Conservation (phyloP, 1,140 invertebrate genomes). For the Tetramorium parvispinum region DNA sequence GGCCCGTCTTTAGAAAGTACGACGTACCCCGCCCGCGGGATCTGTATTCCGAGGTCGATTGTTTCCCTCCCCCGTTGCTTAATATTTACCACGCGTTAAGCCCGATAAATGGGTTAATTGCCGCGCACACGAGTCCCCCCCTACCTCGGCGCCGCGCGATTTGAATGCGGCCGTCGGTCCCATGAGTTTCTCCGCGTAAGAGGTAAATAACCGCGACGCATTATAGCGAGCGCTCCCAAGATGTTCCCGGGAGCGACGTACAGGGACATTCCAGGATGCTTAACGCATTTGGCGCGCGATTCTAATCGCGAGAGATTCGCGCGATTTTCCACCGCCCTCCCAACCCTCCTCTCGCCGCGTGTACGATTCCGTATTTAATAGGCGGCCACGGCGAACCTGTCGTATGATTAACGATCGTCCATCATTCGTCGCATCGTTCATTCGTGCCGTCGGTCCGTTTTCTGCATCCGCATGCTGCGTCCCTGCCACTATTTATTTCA, state of each 20-base stretch:
- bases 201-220: constrained; percentile 1
- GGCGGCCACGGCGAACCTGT: neutral
- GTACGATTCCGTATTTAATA: constrained; percentile 42
- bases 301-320: constrained; percentile 60
- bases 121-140: neutral
- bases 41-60: constrained; percentile 30
- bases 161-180: constrained; percentile 26
- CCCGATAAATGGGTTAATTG: constrained; percentile 66
- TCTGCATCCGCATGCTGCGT: constrained; percentile 34
- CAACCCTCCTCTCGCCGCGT: neutral
- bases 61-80: neutral
- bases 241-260: neutral
- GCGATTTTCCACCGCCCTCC: neutral
- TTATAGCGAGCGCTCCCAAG: neutral
- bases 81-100: constrained; percentile 41
- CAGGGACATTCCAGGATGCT: constrained; percentile 5
- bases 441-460: constrained; percentile 21
- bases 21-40: neutral
- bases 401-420: constrained; percentile 60
- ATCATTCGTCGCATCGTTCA: constrained; percentile 43
- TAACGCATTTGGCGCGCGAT: constrained; percentile 47
- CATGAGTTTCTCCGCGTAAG: constrained; percentile 18
- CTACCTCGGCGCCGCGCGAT: constrained; percentile 7
- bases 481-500: constrained; percentile 28
- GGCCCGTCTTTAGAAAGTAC: constrained; percentile 38